These are phyloP conservation scores for Dysmachus trigonus DNA, from an alignment of 2,888 invertebrate genomes.

Conservation along the genomic window DNA sequence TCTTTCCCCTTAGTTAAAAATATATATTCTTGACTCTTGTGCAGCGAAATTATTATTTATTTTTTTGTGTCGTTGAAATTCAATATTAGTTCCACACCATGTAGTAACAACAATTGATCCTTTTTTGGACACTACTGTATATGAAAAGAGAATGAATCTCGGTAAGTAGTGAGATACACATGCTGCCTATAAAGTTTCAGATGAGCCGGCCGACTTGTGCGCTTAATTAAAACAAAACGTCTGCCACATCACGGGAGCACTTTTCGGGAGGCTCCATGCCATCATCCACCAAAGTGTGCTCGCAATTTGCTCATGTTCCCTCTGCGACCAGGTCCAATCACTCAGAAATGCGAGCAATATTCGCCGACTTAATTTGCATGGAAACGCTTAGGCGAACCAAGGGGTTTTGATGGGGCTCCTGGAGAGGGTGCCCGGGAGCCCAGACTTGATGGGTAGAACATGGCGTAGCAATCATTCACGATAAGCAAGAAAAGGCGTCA, in stretches of 20 bases:
- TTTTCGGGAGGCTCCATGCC: background rate
- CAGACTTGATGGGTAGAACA: background rate
- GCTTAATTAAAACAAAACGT: slow-evolving; percentile 3
- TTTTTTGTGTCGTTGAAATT: no score
- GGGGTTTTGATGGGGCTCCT: background rate
- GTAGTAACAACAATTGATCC: background rate
- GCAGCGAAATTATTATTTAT: no score
- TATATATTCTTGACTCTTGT: no score
- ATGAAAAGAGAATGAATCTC: background rate
- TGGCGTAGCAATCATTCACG: background rate
- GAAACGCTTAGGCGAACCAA: background rate
- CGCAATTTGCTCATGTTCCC: background rate
- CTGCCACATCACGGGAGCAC: background rate
- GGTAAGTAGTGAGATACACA: background rate
- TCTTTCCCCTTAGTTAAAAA: no score
- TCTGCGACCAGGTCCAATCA: slow-evolving; percentile 3
- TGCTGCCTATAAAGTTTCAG: background rate
- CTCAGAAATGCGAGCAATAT: slow-evolving; percentile 28
- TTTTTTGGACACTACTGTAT: background rate
- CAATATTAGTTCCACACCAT: background rate
- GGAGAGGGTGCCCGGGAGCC: background rate
- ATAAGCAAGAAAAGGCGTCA: slow-evolving; percentile 41
- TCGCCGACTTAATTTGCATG: slow-evolving; percentile 7
- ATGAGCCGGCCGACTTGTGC: background rate
- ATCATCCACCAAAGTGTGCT: background rate